Base-by-base conservation (phyloP, 2,888 invertebrate species). In the Lepidochrysops patricia region DNA sequence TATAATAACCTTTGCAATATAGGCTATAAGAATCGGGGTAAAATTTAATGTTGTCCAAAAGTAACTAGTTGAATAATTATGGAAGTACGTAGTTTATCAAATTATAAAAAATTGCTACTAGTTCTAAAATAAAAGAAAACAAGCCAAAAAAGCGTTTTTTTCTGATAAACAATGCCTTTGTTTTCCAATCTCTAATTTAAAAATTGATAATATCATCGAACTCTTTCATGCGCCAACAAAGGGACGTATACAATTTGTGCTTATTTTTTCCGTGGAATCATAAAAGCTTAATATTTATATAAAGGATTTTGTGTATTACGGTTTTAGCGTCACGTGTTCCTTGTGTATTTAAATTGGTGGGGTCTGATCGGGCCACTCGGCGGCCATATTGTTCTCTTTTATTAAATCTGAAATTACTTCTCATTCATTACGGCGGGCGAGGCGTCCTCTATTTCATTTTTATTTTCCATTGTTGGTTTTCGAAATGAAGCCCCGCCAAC, bases 391-490 rank as follows among this genome's bases (percentile, higher is more conserved):
- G 83, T 84, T 79, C 78, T 75, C 80, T 79, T 84, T 86, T 86
- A 83, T 84, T 84, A 84, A 82, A 81, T 81, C 80, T 83, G 79
- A 84, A 84, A 85, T 86, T 85, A 82, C 82, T 82, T 78, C 82
- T 80, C 84, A 84, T 86, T 87, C 84, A 87, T 86, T 84, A 84
- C 80, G 75, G 75, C 75, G 78, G 76, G 79, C 77, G 82, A 75
- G 72, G 80, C 78, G 77, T 76, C 78, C 79, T 83, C 77, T 69
- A 78, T 73, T 81, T 75, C 77, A 79, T 81, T 84, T 84, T 86
- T 83, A 83, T 83, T 80, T 83, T 79, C 80, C 84, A 85, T 85
- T 86, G 86, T 84, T 85, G 83, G 81, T 84, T 84, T 84, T 83
- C 79, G 76, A 87, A 85, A 85, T 86, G 84, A 84, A 85, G 82